Evolutionary conservation across 1,140 invertebrate genomes (phyloP).

Genomic region (Saxidomus purpurata): DNA sequence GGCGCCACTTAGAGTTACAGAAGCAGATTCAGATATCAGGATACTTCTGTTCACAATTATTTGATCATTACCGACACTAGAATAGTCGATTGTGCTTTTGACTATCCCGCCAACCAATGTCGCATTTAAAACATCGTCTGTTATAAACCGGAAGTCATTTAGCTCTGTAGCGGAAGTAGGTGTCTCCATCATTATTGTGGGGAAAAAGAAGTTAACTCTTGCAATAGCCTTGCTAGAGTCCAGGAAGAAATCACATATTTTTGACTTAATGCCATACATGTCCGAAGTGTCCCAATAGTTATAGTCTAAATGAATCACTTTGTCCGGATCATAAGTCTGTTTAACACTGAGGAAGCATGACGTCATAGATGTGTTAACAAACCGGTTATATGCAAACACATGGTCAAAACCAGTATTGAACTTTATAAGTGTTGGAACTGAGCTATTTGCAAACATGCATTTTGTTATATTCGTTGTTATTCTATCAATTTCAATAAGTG

Average conservation of each 20-base stretch:
- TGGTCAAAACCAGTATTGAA: not conserved
- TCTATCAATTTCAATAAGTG: not conserved
- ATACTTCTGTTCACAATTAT: constrained; percentile 18
- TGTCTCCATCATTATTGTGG: not conserved
- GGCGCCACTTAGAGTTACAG: not conserved
- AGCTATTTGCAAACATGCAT: constrained; percentile 1
- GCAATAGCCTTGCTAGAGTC: constrained; percentile 1
- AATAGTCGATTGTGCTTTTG: not conserved
- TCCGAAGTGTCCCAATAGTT: constrained; percentile 31
- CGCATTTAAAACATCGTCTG: not conserved
- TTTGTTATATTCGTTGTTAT: not conserved
- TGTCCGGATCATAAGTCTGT: not conserved
- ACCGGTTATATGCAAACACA: not conserved
- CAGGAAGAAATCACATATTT: constrained; percentile 25
- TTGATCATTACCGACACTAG: not conserved
- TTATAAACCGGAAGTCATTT: not conserved
- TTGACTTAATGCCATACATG: not conserved
- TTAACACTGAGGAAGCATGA: not conserved
- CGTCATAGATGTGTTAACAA: not conserved
- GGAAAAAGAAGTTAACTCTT: not conserved
- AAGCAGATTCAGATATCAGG: not conserved
- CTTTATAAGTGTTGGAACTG: not conserved
- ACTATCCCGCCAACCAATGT: not conserved
- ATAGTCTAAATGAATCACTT: not conserved
- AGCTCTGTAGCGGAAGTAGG: not conserved